Evolutionary conservation across 2,888 invertebrate species (phyloP).

Genomic region (Tetramorium bicarinatum): DNA sequence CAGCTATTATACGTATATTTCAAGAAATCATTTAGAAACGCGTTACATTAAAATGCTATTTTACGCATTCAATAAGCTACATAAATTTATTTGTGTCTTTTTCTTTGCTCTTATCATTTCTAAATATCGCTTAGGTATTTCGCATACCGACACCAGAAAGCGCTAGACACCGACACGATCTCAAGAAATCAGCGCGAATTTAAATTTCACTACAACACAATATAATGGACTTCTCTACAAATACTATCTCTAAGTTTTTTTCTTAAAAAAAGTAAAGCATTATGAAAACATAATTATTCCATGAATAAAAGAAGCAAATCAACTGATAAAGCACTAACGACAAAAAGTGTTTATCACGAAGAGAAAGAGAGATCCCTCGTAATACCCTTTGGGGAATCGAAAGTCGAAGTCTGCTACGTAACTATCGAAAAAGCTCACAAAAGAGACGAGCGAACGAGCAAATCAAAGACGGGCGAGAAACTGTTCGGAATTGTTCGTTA

Average conservation of each 20-base stretch:
- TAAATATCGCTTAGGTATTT: no score
- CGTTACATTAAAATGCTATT: no score
- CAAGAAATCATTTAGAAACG: no score
- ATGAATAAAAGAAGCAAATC: constrained; percentile 2
- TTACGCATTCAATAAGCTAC: no score
- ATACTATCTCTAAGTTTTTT: background rate
- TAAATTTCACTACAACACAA: no score
- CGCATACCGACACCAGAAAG: no score
- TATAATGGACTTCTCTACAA: background rate
- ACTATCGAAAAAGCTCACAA: constrained; percentile 43
- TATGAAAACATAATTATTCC: background rate
- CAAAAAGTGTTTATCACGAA: constrained; percentile 28
- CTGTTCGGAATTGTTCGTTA: constrained; percentile 27
- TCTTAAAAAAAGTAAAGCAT: background rate
- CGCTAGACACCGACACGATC: no score
- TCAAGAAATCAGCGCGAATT: no score
- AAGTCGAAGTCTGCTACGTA: constrained; percentile 10
- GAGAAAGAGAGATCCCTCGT: background rate
- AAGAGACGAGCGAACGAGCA: constrained; percentile 8
- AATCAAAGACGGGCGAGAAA: constrained; percentile 22
- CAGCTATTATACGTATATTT: no score
- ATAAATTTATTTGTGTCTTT: no score
- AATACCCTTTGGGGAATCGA: constrained; percentile 16
- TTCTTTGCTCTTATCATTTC: no score
- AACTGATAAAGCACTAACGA: constrained; percentile 2